These are phyloP conservation scores for Drosophila yakuba DNA, from an alignment of 1,140 invertebrate genomes.

Conservation along the genomic window DNA sequence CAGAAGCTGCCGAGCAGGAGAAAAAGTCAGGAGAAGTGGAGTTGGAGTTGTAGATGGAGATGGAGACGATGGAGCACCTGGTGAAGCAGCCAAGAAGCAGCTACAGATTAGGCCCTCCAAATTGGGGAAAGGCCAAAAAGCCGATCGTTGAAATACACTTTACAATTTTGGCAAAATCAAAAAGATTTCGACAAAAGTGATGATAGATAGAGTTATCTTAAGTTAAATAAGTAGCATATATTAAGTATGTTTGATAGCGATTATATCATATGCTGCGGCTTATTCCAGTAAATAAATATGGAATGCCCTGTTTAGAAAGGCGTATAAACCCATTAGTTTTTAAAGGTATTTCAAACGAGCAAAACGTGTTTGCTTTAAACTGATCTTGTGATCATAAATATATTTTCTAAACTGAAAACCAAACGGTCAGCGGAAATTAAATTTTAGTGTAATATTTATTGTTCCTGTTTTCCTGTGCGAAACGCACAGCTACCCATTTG, in stretches of 20 bases:
- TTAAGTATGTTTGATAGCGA: too few species aligned
- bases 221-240: not conserved
- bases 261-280: too few species aligned
- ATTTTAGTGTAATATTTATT: conserved; percentile 14
- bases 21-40: not conserved
- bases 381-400: not conserved
- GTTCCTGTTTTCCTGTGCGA: conserved; percentile 3
- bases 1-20: conserved; percentile 8
- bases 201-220: too few species aligned
- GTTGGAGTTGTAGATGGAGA: too few species aligned
- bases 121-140: conserved; percentile 21
- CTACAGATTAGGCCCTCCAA: conserved; percentile 38
- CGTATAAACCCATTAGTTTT: too few species aligned
- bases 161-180: too few species aligned
- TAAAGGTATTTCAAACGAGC: not conserved
- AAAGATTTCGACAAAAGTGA: too few species aligned
- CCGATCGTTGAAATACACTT: conserved; percentile 17
- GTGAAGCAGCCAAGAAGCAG: conserved; percentile 36
- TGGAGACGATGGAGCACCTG: conserved; percentile 12
- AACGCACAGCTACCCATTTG: conserved; percentile 11
- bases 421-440: not conserved
- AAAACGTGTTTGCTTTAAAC: not conserved
- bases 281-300: not conserved
- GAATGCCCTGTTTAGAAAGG: too few species aligned
- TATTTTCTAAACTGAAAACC: not conserved